Evolutionary conservation across 2,888 invertebrate genomes (phyloP).

Genomic region (Branchipolynoe longqiensis): DNA sequence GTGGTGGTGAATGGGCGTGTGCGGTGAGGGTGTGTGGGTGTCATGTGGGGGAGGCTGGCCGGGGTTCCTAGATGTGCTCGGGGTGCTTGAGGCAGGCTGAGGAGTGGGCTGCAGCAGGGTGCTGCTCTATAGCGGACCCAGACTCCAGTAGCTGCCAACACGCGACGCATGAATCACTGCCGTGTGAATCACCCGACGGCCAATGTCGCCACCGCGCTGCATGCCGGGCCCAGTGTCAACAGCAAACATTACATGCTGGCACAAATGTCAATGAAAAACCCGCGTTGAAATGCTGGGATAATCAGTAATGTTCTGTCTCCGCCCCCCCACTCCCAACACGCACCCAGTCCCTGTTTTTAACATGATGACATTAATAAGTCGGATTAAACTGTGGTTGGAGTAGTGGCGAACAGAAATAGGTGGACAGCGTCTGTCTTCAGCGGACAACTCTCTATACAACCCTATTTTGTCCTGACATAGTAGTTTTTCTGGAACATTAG

Average conservation of each 20-base stretch:
- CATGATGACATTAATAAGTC: too few relatives aligned
- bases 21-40: too few relatives aligned
- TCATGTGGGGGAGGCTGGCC: not conserved
- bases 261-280: not conserved
- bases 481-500: too few relatives aligned
- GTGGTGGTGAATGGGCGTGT: too few relatives aligned
- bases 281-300: not conserved
- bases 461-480: too few relatives aligned
- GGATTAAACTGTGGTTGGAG: too few relatives aligned
- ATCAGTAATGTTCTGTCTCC: too few relatives aligned
- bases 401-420: too few relatives aligned
- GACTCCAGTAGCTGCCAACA: not conserved
- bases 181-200: conserved; percentile 11
- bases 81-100: not conserved
- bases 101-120: not conserved
- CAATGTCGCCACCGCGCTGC: conserved; percentile 39
- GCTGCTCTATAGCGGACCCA: not conserved
- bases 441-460: too few relatives aligned
- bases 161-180: conserved; percentile 33
- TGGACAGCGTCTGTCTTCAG: too few relatives aligned
- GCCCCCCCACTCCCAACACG: too few relatives aligned
- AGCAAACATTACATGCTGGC: not conserved
- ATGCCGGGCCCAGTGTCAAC: conserved; percentile 22
- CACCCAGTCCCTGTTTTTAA: too few relatives aligned
- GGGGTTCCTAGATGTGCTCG: not conserved